Percentiles rank a stretch among this genome's conserved stretches.
phyloP scores from a whole-genome alignment of 2,797 vertebrate species.

The Valencia hispanica region DNA sequence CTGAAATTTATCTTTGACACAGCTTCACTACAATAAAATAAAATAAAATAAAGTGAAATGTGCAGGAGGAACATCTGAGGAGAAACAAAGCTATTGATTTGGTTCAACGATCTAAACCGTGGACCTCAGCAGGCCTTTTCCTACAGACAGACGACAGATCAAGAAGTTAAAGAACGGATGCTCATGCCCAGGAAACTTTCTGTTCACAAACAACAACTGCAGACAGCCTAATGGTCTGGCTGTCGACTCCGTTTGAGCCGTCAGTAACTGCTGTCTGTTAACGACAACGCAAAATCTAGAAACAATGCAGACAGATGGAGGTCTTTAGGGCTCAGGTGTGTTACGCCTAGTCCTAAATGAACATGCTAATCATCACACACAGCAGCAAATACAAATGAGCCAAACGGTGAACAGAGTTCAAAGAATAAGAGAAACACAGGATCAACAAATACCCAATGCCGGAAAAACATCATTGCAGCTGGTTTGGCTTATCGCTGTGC shows the following conservation, averaged over 20 bases:
- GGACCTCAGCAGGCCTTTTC: background rate
- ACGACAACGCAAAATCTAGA: constrained; percentile 32
- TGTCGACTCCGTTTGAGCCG: background rate
- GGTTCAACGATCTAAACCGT: background rate
- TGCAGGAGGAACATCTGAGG: background rate
- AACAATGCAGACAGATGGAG: constrained; percentile 53
- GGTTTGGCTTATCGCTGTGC: constrained; percentile 17
- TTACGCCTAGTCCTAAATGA: constrained; percentile 52
- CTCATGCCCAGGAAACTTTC: background rate
- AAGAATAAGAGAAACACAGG: constrained; percentile 25
- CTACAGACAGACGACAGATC: background rate
- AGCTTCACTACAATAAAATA: too few relatives aligned
- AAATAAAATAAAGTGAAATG: too few relatives aligned
- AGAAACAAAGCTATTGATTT: background rate
- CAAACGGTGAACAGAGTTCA: background rate
- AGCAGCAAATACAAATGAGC: background rate
- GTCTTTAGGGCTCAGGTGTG: constrained; percentile 62
- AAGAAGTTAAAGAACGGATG: background rate
- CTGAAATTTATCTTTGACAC: too few relatives aligned
- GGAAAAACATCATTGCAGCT: constrained; percentile 19
- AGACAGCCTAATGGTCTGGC: background rate
- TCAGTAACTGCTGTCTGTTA: constrained; percentile 24
- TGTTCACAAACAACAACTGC: background rate
- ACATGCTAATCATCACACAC: background rate
- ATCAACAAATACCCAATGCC: constrained; percentile 39